Evolutionary conservation across 2,797 vertebrate species (phyloP), one percentile per base, ranked within the genome.

Genomic region (Cottoperca gobio): DNA sequence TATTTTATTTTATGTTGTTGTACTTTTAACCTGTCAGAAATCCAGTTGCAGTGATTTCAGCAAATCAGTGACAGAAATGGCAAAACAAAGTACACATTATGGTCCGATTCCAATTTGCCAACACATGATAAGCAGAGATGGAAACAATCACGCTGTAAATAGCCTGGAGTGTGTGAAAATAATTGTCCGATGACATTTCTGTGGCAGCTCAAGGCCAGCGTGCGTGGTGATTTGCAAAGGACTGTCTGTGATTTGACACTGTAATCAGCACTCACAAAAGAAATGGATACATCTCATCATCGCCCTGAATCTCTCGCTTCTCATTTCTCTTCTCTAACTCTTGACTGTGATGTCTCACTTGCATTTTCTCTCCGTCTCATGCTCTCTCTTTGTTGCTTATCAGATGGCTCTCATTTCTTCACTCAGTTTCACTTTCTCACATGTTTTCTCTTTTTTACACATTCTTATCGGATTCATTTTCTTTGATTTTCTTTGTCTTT

Each of bases 181-280:
- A 87, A 92, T 86, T 86, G 85, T 78, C 70, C 7, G 57, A 61
- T 79, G 84, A 82, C 84, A 85, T 88, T 84, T 75, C 26, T 80
- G 64, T 50, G 0, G 14, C 0, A 1, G 21, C 73, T 76, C 72
- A 50, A 69, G 70, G 70, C 59, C 71, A n/a, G 58, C 9, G 49
- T 12, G 60, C 58, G 31, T 23, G 37, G 71, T 83, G 73, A 86
- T 84, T 79, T 85, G 85, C 84, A 89, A 86, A 86, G 67, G 48
- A 19, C 70, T 3, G 67, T 70, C 78, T 82, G 71, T 70, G 83
- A 81, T 89, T 82, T 87, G 84, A 90, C 82, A 72, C 64, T 70
- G 81, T 79, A 89, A 92, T 90, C 89, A 89, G 59, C 0, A 16
- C 73, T 72, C 76, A 88, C 84, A 85, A 90, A 88, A 76, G 70